phyloP scores from a whole-genome alignment of 2,797 vertebrate genomes.

The Heterohyrax brucei region DNA sequence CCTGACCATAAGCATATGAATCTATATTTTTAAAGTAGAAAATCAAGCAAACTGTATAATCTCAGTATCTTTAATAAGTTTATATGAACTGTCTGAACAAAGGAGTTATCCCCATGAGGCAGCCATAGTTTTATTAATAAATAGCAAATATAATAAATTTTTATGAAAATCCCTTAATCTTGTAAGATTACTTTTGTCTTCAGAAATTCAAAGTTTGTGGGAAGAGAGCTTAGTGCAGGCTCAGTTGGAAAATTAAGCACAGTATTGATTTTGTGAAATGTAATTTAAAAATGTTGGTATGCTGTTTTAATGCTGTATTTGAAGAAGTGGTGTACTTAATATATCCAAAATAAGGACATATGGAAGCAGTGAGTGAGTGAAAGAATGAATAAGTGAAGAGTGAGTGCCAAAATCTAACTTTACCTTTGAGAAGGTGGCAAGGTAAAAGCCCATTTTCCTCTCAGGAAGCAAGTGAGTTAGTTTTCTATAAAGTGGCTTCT shows the following conservation, averaged over 20 bases:
- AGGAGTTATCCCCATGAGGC: background rate
- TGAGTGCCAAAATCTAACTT: background rate
- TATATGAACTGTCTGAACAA: slow-evolving; percentile 6
- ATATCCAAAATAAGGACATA: background rate
- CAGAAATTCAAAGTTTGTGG: slow-evolving; percentile 17
- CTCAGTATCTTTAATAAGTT: slow-evolving; percentile 15
- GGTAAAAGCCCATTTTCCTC: background rate
- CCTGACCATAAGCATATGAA: background rate
- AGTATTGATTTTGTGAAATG: slow-evolving; percentile 23
- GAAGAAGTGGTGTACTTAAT: background rate
- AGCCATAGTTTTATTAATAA: slow-evolving; percentile 35
- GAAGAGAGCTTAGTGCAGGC: background rate
- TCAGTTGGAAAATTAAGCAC: slow-evolving; percentile 7
- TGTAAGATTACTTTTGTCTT: slow-evolving; percentile 44
- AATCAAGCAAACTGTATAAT: slow-evolving; percentile 40
- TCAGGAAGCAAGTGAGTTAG: background rate
- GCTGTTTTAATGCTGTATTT: background rate
- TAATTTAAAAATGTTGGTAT: background rate
- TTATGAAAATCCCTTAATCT: slow-evolving; percentile 52
- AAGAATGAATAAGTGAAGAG: background rate
- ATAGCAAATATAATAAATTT: slow-evolving; percentile 6
- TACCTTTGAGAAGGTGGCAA: background rate
- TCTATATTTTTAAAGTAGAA: background rate
- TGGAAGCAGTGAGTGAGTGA: background rate
- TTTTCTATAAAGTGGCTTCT: background rate